Percentiles rank a stretch among this genome's conserved stretches.
Evolutionary conservation across 2,888 invertebrate genomes (phyloP).

Genomic region (Eupsilia transversa): DNA sequence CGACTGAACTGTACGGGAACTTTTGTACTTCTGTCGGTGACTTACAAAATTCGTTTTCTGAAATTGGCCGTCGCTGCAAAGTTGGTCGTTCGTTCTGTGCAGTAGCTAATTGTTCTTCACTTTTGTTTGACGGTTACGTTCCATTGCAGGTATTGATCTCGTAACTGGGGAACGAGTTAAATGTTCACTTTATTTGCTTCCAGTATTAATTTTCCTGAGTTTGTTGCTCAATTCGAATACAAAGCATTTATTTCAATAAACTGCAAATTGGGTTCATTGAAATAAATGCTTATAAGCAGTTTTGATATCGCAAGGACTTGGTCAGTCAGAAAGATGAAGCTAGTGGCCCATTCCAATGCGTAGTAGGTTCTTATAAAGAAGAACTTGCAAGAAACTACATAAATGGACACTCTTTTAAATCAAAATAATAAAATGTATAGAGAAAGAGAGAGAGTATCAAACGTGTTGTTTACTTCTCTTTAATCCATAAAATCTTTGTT

Average conservation of each 20-base stretch:
- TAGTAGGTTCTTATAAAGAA: too few relatives aligned
- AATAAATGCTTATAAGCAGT: too few relatives aligned
- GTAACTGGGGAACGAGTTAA: constrained; percentile 7
- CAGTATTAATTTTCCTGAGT: not conserved
- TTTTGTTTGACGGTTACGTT: constrained; percentile 53
- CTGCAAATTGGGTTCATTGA: too few relatives aligned
- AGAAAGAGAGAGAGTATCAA: not conserved
- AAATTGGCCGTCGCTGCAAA: constrained; percentile 56
- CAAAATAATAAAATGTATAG: not conserved
- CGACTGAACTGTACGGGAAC: constrained; percentile 46
- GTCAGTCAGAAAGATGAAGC: too few relatives aligned
- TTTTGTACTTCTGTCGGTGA: constrained; percentile 57
- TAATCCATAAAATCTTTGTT: too few relatives aligned
- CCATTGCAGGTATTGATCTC: constrained; percentile 57
- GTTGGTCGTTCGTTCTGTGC: constrained; percentile 53
- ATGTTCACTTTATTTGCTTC: constrained; percentile 24
- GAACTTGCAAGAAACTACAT: too few relatives aligned
- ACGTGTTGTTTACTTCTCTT: not conserved
- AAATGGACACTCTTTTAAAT: too few relatives aligned
- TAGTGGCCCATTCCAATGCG: too few relatives aligned
- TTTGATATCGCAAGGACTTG: too few relatives aligned
- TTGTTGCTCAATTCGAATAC: too few relatives aligned
- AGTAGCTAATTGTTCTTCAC: constrained; percentile 57
- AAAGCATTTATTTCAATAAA: too few relatives aligned
- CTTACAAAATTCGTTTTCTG: constrained; percentile 59